A percentile compares a stretch with the other conserved stretches of the same genome.
Evolutionary conservation across 2,113 vertebrate genomes (phyloP).

Genomic region (Callipepla californica): DNA sequence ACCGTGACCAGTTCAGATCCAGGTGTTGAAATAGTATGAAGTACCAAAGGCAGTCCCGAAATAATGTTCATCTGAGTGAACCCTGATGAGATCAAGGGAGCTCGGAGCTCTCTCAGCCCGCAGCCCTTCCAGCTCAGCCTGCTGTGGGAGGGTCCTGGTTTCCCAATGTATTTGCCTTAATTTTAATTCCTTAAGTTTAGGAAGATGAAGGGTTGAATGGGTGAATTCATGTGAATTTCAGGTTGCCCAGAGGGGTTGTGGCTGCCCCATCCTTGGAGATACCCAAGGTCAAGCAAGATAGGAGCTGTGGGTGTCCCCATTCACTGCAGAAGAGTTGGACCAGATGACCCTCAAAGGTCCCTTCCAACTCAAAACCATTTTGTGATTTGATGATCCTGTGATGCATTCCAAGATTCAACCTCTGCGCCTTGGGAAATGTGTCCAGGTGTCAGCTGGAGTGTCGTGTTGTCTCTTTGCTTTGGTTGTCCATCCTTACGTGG

Average conservation of each 20-base stretch:
- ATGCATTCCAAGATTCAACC: background rate
- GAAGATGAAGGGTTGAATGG: background rate
- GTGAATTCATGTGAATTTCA: background rate
- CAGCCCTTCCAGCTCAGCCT: background rate
- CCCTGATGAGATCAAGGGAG: constrained; percentile 52
- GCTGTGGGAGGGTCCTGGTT: background rate
- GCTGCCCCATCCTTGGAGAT: no score
- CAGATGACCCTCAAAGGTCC: no score
- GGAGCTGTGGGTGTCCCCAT: no score
- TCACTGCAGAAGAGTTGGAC: no score
- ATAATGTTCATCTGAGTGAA: constrained; percentile 7
- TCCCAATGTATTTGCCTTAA: background rate
- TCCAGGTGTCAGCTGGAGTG: fast-evolving
- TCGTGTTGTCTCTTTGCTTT: background rate
- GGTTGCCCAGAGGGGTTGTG: no score
- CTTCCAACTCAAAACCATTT: no score
- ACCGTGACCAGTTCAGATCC: constrained; percentile 20
- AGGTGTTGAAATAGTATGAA: constrained; percentile 33
- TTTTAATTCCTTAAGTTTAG: background rate
- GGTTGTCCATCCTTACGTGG: fast-evolving
- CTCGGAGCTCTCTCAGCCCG: background rate
- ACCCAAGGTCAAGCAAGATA: no score
- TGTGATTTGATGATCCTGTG: no score
- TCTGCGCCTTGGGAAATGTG: background rate
- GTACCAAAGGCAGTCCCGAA: constrained; percentile 26